Percentiles rank a stretch among this genome's conserved stretches.
Evolutionary conservation across 92 coral and sea anemone genomes (phyloP).

Genomic region (Parazoanthus atlanticus): DNA sequence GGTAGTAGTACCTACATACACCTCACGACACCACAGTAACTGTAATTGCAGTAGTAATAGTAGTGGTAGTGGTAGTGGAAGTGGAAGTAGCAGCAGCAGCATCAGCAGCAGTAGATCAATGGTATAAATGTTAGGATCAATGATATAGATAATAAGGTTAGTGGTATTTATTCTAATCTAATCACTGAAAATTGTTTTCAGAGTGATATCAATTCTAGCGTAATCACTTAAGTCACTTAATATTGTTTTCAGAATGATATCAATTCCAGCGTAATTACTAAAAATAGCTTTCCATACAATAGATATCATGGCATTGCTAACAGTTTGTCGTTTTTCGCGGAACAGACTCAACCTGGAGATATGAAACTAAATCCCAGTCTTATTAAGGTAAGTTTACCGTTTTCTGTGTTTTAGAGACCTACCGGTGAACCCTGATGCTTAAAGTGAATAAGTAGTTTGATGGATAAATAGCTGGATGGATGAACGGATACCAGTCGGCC

Average conservation of each 20-base stretch:
- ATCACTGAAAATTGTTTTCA: too few species aligned
- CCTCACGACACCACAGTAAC: neutral
- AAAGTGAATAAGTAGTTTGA: too few species aligned
- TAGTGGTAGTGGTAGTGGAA: neutral
- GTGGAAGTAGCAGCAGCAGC: too few species aligned
- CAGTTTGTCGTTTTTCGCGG: neutral
- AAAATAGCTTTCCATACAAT: neutral
- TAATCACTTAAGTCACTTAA: too few species aligned
- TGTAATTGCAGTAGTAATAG: neutral
- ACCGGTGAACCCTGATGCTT: neutral
- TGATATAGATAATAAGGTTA: too few species aligned
- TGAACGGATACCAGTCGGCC: too few species aligned
- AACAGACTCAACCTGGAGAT: conserved; percentile 42
- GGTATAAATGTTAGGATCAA: too few species aligned
- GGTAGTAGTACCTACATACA: neutral
- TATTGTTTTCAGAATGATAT: neutral
- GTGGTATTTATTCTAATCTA: too few species aligned
- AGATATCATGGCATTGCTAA: conserved; percentile 6
- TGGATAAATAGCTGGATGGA: too few species aligned
- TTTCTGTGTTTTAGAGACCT: neutral
- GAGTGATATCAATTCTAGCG: too few species aligned
- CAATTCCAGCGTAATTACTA: neutral
- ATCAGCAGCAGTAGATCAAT: too few species aligned
- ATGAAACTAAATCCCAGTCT: conserved; percentile 34
- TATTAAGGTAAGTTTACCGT: conserved; percentile 9